These are phyloP conservation scores for Dipodomys stephensi DNA, from an alignment of 2,113 vertebrate genomes.

Conservation along the genomic window DNA sequence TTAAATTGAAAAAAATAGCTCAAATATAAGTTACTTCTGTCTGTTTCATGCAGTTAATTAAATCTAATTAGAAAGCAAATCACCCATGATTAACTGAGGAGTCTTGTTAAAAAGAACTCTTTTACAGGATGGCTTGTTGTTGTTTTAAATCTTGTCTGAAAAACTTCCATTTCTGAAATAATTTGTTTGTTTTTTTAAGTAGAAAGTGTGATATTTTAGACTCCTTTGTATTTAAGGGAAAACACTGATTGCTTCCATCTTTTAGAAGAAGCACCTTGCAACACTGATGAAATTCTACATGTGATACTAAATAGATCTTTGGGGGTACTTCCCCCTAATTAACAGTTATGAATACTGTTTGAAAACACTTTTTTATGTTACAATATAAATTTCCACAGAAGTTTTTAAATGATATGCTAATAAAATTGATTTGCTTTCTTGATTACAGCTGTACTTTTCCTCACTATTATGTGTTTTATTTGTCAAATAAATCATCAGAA, in stretches of 20 bases:
- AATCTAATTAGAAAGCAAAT: conserved; percentile 50
- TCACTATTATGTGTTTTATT: neutral
- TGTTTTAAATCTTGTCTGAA: conserved; percentile 8
- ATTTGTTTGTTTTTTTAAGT: neutral
- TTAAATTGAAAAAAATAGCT: conserved; percentile 59
- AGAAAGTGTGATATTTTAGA: conserved; percentile 10
- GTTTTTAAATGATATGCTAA: neutral
- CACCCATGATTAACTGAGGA: conserved; percentile 46
- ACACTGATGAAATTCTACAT: neutral
- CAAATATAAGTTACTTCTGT: conserved; percentile 51
- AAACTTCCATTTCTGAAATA: neutral
- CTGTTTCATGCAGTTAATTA: conserved; percentile 8
- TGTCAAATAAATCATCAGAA: neutral
- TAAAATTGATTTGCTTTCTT: neutral
- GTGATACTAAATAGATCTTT: neutral
- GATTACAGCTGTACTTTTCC: neutral
- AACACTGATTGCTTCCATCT: neutral
- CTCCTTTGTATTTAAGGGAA: neutral
- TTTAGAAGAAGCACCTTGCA: neutral
- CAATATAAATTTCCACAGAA: neutral
- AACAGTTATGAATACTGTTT: neutral
- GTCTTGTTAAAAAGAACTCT: neutral
- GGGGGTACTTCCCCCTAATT: neutral
- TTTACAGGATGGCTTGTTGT: neutral
- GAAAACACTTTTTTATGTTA: neutral